Conservation (phyloP, 2,888 invertebrate genomes). For the Dioctria linearis region DNA sequence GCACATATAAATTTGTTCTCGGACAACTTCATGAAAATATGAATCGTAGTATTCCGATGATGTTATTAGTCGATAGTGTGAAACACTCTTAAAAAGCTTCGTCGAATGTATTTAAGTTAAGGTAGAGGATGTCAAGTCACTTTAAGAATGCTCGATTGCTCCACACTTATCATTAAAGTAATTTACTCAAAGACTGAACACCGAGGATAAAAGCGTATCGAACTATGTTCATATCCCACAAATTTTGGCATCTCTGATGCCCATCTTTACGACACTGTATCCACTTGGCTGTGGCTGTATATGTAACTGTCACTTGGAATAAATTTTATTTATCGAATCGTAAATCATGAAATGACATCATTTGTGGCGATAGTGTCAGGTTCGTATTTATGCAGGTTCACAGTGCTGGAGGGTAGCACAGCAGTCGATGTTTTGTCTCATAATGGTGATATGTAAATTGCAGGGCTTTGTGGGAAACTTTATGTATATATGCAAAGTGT, state of each 20-base stretch:
- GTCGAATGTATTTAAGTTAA: background rate
- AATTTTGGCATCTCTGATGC: slow-evolving; percentile 5
- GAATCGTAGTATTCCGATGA: background rate
- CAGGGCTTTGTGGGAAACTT: slow-evolving; percentile 17
- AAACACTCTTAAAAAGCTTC: background rate
- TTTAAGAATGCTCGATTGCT: background rate
- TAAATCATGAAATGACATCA: slow-evolving; percentile 54
- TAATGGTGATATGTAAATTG: slow-evolving; percentile 7
- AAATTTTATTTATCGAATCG: slow-evolving; percentile 57
- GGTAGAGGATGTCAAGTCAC: background rate
- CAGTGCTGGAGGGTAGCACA: slow-evolving; percentile 4
- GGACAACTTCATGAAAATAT: too few species aligned
- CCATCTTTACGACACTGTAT: slow-evolving; percentile 4
- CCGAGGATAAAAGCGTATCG: background rate
- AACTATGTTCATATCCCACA: background rate
- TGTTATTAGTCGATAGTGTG: background rate
- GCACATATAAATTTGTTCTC: too few species aligned
- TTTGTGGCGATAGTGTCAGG: slow-evolving; percentile 25
- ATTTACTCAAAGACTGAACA: background rate
- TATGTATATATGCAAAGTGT: slow-evolving; percentile 14
- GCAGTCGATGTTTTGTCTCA: slow-evolving; percentile 12
- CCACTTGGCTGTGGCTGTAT: slow-evolving; percentile 18
- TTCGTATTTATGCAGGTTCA: slow-evolving; percentile 26
- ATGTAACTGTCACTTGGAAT: slow-evolving; percentile 54
- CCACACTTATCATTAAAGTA: background rate